Conservation (phyloP, 1,140 invertebrate species). For the Eufriesea mexicana region DNA sequence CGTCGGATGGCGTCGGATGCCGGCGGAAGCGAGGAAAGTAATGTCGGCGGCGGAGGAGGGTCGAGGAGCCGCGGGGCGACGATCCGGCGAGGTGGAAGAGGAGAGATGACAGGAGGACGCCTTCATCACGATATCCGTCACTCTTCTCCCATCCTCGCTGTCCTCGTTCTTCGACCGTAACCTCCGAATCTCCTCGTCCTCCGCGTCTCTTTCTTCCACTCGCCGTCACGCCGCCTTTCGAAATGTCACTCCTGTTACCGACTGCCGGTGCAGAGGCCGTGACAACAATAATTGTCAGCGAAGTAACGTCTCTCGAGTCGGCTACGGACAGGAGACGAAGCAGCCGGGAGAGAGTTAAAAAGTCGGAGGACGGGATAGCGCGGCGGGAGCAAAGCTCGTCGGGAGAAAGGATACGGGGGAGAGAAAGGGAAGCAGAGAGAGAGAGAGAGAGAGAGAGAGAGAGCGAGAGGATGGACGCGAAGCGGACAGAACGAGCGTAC, state of each 20-base stretch:
- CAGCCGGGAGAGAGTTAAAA: slow-evolving; percentile 32
- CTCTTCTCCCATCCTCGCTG: slow-evolving; percentile 58
- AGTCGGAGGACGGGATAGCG: slow-evolving; percentile 7
- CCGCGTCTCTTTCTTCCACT: slow-evolving; percentile 70
- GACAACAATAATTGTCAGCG: slow-evolving; percentile 81
- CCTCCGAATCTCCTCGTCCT: slow-evolving; percentile 53
- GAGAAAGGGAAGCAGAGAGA: slow-evolving; percentile 6
- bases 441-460: slow-evolving; percentile 52
- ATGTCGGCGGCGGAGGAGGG: background rate
- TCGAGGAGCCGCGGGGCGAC: slow-evolving; percentile 53
- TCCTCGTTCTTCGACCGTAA: slow-evolving; percentile 49
- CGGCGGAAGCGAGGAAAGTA: slow-evolving; percentile 13
- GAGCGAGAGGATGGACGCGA: background rate
- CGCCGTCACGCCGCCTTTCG: slow-evolving; percentile 77
- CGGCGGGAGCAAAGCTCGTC: background rate
- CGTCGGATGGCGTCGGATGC: background rate
- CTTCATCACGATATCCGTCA: slow-evolving; percentile 78
- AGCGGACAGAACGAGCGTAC: background rate
- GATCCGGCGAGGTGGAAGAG: slow-evolving; percentile 51
- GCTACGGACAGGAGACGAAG: slow-evolving; percentile 17
- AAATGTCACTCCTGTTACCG: slow-evolving; percentile 76
- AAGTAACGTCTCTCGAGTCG: slow-evolving; percentile 75
- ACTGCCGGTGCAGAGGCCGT: slow-evolving; percentile 72
- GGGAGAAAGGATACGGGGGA: slow-evolving; percentile 3
- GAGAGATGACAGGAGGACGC: slow-evolving; percentile 76